Evolutionary conservation across 2,888 invertebrate genomes (phyloP).

Genomic region (Gasteruption jaculator): DNA sequence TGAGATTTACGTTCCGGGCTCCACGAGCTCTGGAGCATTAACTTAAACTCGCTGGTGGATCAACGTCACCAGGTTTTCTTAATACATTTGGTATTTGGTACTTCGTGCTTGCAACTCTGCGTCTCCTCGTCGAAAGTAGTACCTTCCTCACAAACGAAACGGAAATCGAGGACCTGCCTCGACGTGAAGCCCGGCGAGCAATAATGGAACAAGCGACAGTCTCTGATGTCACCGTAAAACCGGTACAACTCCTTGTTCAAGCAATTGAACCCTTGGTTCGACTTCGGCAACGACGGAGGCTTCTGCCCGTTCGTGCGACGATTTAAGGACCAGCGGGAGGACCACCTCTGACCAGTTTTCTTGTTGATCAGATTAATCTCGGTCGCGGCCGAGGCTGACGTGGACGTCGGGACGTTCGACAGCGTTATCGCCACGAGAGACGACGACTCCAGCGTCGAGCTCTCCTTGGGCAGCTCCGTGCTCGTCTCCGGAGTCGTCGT

Average conservation of each 20-base stretch:
- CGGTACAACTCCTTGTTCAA: conserved; percentile 55
- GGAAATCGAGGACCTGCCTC: conserved; percentile 58
- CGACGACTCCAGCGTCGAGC: neutral
- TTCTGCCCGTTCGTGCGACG: no score
- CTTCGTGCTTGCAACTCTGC: conserved; percentile 52
- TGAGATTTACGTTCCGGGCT: no score
- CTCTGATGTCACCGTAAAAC: conserved; percentile 58
- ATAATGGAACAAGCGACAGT: conserved; percentile 60
- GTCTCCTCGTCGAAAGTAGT: conserved; percentile 56
- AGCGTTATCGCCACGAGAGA: conserved; percentile 1
- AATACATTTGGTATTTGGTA: conserved; percentile 37
- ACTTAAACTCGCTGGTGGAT: no score
- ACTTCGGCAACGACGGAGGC: no score
- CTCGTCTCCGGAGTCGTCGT: conserved; percentile 11
- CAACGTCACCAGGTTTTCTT: conserved; percentile 38
- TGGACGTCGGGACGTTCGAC: neutral
- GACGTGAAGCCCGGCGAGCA: conserved; percentile 59
- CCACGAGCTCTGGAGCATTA: no score
- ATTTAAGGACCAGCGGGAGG: no score
- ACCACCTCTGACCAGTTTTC: no score
- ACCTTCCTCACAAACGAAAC: conserved; percentile 59
- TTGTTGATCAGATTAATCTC: no score
- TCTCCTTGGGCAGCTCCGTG: no score
- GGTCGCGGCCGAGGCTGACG: no score
- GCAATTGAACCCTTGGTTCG: conserved; percentile 55